Evolutionary conservation across 2,113 vertebrate species (phyloP).

Genomic region (Cygnus atratus): DNA sequence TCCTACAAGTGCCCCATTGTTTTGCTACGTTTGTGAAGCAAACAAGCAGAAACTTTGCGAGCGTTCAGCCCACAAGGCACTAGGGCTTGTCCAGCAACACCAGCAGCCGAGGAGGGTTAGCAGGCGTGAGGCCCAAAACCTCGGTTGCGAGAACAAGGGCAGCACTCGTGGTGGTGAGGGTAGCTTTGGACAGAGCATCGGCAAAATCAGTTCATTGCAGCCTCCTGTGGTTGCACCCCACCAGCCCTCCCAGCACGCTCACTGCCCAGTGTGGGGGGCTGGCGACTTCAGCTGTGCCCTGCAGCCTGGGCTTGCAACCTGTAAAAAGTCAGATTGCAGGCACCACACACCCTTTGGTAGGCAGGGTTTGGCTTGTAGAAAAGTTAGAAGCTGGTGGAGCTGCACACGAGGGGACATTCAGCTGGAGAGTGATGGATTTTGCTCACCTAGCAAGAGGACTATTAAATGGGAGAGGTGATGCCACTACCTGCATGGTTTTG

Average conservation of each 20-base stretch:
- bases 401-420: neutral
- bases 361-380: neutral
- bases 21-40: neutral
- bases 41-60: rapidly evolving
- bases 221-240: rapidly evolving
- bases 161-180: neutral
- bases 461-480: neutral
- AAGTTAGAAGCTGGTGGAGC: neutral
- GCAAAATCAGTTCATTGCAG: neutral
- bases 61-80: neutral
- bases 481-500: neutral
- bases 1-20: rapidly evolving
- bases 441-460: neutral
- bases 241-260: neutral
- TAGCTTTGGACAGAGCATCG: neutral
- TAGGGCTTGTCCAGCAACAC: rapidly evolving
- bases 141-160: rapidly evolving
- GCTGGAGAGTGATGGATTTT: neutral
- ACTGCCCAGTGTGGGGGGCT: neutral
- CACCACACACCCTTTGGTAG: neutral
- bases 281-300: neutral
- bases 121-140: rapidly evolving
- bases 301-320: neutral
- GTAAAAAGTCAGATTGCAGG: neutral
- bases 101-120: neutral